These are phyloP conservation scores for Macaca nemestrina DNA, from an alignment of 2,113 vertebrate species.

Conservation along the genomic window DNA sequence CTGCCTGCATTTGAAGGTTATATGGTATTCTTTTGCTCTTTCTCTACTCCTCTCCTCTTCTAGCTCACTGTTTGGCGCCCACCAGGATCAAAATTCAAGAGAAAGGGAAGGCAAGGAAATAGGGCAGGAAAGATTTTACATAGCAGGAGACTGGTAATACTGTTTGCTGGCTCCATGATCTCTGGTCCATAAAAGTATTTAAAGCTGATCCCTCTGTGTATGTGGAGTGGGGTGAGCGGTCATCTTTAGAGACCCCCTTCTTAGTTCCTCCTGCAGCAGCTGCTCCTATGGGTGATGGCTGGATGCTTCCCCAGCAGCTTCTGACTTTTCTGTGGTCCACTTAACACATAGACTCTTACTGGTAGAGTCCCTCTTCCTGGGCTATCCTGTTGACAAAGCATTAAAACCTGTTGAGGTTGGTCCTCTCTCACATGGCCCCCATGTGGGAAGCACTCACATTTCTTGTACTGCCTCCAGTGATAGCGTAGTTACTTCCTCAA, in stretches of 20 bases:
- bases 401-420: not conserved
- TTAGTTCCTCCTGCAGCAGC: not conserved
- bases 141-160: not conserved
- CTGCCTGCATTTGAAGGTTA: not conserved
- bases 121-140: not conserved
- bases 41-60: not conserved
- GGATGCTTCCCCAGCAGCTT: not conserved
- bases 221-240: not conserved
- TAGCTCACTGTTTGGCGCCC: not conserved
- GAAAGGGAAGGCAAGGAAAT: not conserved
- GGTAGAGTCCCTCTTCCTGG: not conserved
- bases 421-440: not conserved
- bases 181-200: not conserved
- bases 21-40: not conserved
- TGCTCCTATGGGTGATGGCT: not conserved
- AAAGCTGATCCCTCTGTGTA: not conserved
- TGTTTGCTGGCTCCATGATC: not conserved
- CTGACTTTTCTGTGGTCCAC: not conserved
- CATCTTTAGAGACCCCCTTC: not conserved
- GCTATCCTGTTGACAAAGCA: not conserved
- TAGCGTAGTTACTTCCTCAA: not conserved
- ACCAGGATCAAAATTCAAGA: not conserved
- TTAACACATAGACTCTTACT: not conserved
- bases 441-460: not conserved
- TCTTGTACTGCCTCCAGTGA: not conserved